A percentile compares a stretch with the other conserved stretches of the same genome.
phyloP scores from a whole-genome alignment of 1,140 invertebrate species.

The Linepithema humile region DNA sequence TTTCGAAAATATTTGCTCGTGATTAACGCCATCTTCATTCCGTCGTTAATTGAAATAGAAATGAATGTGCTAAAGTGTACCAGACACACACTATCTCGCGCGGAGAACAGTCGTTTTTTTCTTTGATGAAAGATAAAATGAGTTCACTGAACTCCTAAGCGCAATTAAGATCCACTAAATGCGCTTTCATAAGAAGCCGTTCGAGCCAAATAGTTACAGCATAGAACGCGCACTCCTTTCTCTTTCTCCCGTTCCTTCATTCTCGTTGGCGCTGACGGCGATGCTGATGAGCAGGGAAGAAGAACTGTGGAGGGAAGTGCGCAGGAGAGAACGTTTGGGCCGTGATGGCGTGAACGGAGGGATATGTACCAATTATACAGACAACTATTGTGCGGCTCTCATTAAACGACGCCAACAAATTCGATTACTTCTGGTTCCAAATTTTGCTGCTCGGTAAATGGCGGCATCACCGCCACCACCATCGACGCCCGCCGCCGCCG shows the following conservation, averaged over 20 bases:
- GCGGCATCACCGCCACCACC: constrained; percentile 68
- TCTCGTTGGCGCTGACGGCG: constrained; percentile 45
- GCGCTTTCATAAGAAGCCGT: constrained; percentile 62
- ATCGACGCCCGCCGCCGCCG: constrained; percentile 34
- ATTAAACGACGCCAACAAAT: constrained; percentile 84
- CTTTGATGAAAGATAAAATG: not conserved
- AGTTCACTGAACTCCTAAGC: not conserved
- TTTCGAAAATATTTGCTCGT: not conserved
- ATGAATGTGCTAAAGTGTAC: not conserved
- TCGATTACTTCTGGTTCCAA: constrained; percentile 84
- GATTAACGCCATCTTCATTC: not conserved
- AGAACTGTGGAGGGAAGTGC: constrained; percentile 43
- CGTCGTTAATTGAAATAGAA: not conserved
- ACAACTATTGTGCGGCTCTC: constrained; percentile 83
- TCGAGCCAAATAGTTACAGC: constrained; percentile 77
- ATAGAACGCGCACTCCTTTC: constrained; percentile 35
- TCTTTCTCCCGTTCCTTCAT: constrained; percentile 40
- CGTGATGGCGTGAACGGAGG: constrained; percentile 49
- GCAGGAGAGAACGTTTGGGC: constrained; percentile 41
- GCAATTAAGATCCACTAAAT: constrained; percentile 68
- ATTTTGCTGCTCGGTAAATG: constrained; percentile 80
- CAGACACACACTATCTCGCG: not conserved
- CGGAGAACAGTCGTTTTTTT: not conserved
- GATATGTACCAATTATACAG: constrained; percentile 82
- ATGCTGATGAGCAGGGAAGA: constrained; percentile 53